Percentiles rank a stretch among this genome's conserved stretches.
phyloP scores from a whole-genome alignment of 2,888 invertebrate genomes.

The Amiota mariae region DNA sequence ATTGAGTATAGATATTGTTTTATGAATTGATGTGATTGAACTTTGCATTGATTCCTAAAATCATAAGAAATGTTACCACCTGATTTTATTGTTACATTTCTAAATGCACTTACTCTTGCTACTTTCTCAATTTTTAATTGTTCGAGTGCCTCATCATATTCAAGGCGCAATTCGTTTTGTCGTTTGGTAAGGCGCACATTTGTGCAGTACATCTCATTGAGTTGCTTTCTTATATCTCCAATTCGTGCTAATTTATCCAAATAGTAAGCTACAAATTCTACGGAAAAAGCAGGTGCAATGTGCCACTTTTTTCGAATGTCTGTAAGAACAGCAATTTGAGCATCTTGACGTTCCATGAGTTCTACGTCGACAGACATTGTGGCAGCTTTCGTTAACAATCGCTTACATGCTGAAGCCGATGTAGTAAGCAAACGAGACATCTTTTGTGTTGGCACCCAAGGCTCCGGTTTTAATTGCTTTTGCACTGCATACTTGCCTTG shows the following conservation, averaged over 20 bases:
- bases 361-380: constrained; percentile 92
- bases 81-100: background rate
- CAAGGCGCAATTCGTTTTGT: constrained; percentile 82
- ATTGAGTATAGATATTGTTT: constrained; percentile 77
- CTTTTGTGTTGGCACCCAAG: constrained; percentile 97
- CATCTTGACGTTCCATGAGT: constrained; percentile 86
- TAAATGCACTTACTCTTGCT: constrained; percentile 72
- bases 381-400: constrained; percentile 88
- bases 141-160: constrained; percentile 84
- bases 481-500: constrained; percentile 86
- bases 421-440: constrained; percentile 93
- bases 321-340: constrained; percentile 85
- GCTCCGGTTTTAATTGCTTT: constrained; percentile 82
- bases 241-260: constrained; percentile 90
- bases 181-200: constrained; percentile 85
- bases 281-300: constrained; percentile 93
- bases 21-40: constrained; percentile 75
- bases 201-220: constrained; percentile 83
- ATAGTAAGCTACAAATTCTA: constrained; percentile 95
- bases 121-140: constrained; percentile 79
- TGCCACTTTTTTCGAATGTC: constrained; percentile 96
- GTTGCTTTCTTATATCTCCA: constrained; percentile 83
- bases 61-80: background rate
- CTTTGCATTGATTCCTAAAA: constrained; percentile 45
- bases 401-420: constrained; percentile 89